phyloP scores from a whole-genome alignment of 2,797 vertebrate genomes.

The Taenioides sp. region DNA sequence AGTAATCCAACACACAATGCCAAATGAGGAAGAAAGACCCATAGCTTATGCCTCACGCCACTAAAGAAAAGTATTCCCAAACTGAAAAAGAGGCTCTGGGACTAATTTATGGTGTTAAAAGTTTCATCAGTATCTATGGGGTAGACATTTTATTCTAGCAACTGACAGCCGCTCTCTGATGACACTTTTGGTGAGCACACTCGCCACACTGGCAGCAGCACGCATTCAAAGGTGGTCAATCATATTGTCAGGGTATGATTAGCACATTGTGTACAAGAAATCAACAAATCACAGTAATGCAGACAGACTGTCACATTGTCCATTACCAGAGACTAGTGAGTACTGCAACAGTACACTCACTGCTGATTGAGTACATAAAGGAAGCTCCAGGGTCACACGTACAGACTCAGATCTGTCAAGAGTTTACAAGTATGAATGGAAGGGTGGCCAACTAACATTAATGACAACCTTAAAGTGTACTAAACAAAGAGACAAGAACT shows the following conservation, averaged over 20 bases:
- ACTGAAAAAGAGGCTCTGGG: slow-evolving; percentile 28
- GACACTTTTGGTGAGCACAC: slow-evolving; percentile 23
- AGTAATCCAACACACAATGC: slow-evolving; percentile 30
- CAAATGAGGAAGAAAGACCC: slow-evolving; percentile 16
- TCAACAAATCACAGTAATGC: slow-evolving; percentile 29
- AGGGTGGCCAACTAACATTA: slow-evolving; percentile 13
- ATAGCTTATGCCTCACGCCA: slow-evolving; percentile 20
- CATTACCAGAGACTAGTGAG: slow-evolving; percentile 18
- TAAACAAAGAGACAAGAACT: slow-evolving; percentile 12
- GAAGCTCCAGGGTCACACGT: slow-evolving; percentile 7
- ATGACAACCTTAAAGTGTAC: slow-evolving; percentile 13
- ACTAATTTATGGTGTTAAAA: slow-evolving; percentile 24
- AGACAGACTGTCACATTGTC: slow-evolving; percentile 17
- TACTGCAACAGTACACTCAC: slow-evolving; percentile 9
- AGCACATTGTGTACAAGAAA: slow-evolving; percentile 23
- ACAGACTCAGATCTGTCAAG: slow-evolving; percentile 12
- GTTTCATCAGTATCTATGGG: slow-evolving; percentile 30
- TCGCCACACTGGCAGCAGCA: slow-evolving; percentile 22
- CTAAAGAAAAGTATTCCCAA: slow-evolving; percentile 30
- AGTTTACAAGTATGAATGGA: slow-evolving; percentile 29
- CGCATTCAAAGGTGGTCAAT: slow-evolving; percentile 26
- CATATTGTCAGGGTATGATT: slow-evolving; percentile 30
- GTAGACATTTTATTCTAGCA: slow-evolving; percentile 18
- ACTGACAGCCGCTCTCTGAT: slow-evolving; percentile 27
- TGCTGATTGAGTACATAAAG: slow-evolving; percentile 19